Conservation (phyloP, 2,113 vertebrate species). For the Mixornis gularis region DNA sequence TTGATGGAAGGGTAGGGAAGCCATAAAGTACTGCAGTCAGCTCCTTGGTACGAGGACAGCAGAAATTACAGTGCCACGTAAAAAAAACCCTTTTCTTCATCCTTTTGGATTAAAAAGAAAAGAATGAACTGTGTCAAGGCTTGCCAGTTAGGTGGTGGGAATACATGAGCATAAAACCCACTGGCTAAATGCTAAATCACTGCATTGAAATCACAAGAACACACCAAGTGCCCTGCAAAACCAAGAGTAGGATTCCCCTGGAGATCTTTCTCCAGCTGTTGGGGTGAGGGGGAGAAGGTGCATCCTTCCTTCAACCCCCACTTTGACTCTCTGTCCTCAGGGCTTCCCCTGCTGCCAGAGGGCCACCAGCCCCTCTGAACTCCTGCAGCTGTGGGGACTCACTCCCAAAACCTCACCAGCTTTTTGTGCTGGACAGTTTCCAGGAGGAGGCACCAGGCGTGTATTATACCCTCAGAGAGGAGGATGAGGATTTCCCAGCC, state of each 20-base stretch:
- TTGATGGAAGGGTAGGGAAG: slow-evolving; percentile 35
- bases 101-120: not conserved
- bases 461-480: accelerated
- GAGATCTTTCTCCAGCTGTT: not conserved
- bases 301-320: accelerated
- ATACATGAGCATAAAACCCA: not conserved
- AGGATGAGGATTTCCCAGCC: not conserved
- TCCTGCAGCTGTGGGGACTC: not conserved
- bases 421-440: accelerated
- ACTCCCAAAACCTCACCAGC: not conserved
- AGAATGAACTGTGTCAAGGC: not conserved
- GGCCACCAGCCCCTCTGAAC: not conserved
- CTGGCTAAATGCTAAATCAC: not conserved
- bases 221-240: not conserved
- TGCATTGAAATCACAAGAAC: not conserved
- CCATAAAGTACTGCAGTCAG: not conserved
- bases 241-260: not conserved
- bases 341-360: not conserved
- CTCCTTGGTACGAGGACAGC: not conserved
- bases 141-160: not conserved
- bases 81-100: not conserved
- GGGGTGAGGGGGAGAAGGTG: not conserved
- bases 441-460: not conserved
- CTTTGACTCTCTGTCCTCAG: not conserved
- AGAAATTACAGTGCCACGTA: not conserved